A percentile compares a stretch with the other conserved stretches of the same genome.
Conservation (phyloP, 2,113 vertebrate genomes). For the Sitta europaea region DNA sequence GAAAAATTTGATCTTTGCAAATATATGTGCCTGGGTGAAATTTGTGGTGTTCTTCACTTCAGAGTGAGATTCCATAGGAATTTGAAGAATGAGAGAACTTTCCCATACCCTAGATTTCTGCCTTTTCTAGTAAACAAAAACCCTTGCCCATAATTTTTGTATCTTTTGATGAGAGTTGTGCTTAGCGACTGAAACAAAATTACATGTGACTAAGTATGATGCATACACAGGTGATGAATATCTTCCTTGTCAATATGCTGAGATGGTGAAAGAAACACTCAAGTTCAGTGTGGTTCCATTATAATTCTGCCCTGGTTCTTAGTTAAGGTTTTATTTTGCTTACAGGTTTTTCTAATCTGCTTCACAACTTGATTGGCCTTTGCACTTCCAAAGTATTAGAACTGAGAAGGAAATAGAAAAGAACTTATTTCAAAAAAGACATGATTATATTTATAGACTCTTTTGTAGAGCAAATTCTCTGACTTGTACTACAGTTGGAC, state of each 20-base stretch:
- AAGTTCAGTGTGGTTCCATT: background rate
- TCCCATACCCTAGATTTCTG: background rate
- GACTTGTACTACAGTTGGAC: background rate
- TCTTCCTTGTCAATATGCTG: background rate
- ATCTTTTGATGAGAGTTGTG: background rate
- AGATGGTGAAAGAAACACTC: background rate
- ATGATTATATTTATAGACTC: background rate
- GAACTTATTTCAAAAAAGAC: background rate
- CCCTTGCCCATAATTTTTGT: background rate
- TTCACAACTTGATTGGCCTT: background rate
- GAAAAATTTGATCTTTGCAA: background rate
- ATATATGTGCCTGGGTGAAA: background rate
- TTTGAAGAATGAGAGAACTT: background rate
- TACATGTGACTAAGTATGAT: background rate
- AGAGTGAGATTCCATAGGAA: background rate
- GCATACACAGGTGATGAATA: background rate
- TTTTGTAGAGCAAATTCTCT: background rate
- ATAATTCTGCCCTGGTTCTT: background rate
- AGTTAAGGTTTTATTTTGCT: background rate
- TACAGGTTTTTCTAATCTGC: background rate
- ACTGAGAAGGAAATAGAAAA: background rate
- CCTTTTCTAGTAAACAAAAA: background rate
- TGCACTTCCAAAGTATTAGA: background rate
- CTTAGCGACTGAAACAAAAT: background rate
- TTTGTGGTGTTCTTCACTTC: background rate